Base-by-base conservation (phyloP, 2,113 vertebrate species). In the Bubo bubo region DNA sequence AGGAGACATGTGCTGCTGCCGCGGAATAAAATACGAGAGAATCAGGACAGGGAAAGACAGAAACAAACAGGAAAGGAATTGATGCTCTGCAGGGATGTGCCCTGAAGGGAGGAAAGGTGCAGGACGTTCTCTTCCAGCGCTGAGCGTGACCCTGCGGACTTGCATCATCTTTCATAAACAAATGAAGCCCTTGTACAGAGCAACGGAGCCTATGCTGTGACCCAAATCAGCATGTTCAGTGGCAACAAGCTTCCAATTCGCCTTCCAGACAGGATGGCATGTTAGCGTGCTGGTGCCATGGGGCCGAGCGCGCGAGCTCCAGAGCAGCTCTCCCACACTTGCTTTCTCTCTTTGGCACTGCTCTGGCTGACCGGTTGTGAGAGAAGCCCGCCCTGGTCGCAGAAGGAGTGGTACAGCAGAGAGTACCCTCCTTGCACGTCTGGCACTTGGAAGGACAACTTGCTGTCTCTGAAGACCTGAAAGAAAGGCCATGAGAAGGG, bases 121-220 rank as follows among this genome's bases (percentile, higher is more conserved):
- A 71, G 73, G 70, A 62, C 2, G 5, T 58, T 81, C 41, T 85
- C 63, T 45, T 39, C 23, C 50, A 74, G 80, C 0, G 2, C 4
- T n/a, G 41, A 64, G 19, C 3, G 0, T 12, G n/a, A 83, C 17
- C 53, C 32, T 67, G 52, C 0, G 1, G 43, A 49, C 22, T 8
- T 37, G 9, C 17, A 64, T 8, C 77, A 72, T 53, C 39, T 68
- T 77, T 41, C 27, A 62, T 11, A 55, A 39, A 34, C 41, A 71
- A 71, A 55, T 2, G 37, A 50, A 32, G 53, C 63, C 71, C 58
- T 37, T 7, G 32, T 18, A n/a, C 23, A n/a, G 64, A 20, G 50
- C 52, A 71, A 56, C 0, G 20, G 76, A 64, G 37, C 77, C 50
- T 24, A 22, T 20, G 2, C 56, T 8, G 11, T 30, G 41, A 43